phyloP scores from a whole-genome alignment of 2,113 vertebrate species.

The Crotophaga sulcirostris region DNA sequence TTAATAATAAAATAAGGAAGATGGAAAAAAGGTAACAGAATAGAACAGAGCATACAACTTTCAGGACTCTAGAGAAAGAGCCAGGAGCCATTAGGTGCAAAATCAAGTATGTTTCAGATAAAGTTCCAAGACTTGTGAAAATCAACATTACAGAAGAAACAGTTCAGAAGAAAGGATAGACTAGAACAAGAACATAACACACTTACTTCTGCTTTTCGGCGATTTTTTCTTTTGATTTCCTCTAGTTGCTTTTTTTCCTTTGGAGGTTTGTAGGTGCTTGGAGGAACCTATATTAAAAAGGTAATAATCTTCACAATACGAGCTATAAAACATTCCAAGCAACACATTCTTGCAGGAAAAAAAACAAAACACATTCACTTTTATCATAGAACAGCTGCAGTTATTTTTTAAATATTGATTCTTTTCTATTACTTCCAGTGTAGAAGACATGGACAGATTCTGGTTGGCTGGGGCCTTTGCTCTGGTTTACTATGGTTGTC shows the following conservation, averaged over 20 bases:
- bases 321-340: background rate
- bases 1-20: background rate
- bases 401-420: background rate
- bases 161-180: background rate
- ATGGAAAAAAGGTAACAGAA: background rate
- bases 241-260: slow-evolving; percentile 79
- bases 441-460: background rate
- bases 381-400: background rate
- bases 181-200: background rate
- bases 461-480: background rate
- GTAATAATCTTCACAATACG: background rate
- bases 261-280: slow-evolving; percentile 79
- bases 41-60: background rate
- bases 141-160: background rate
- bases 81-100: background rate
- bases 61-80: background rate
- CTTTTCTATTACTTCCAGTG: background rate
- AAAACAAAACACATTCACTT: background rate
- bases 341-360: background rate
- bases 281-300: slow-evolving; percentile 80
- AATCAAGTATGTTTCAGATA: background rate
- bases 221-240: slow-evolving; percentile 77
- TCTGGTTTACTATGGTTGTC: background rate
- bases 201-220: slow-evolving; percentile 80
- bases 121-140: background rate